Base-by-base conservation (phyloP, 1,140 invertebrate species). In the Diprion similis region DNA sequence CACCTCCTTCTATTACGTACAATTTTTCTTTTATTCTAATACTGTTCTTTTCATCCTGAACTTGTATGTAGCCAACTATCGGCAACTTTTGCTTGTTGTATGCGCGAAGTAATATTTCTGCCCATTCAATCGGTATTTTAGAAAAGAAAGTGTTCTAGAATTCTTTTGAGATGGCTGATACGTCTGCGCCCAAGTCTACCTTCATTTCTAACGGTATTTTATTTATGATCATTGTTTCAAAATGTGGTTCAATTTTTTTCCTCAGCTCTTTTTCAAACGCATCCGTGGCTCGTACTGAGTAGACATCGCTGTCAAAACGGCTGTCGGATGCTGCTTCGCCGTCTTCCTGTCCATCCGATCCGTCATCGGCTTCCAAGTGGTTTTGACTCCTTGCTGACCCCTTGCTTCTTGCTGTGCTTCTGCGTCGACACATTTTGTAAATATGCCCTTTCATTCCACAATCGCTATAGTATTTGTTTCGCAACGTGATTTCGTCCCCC, bases 1-100 rank as follows among this genome's bases (percentile, higher is more conserved):
- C 78, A 17, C 81, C 80, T 64, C 71, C 71, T 4, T 76, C 72
- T 48, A 81, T 76, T 9, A 83, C 75, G 17, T 73, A 70, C 13
- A 68, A 65, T 45, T 59, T 17, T 65, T 69, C 67, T 17, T 69
- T 70, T 37, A 24, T 73, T 70, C 11, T 68, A 1, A 46, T 73
- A 0, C 19, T 46, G 18, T 73, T 46, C 64, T 8, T 70, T n/a
- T 73, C 51, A 11, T 15, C 37, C n/a, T n/a, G n/a, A n/a, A 46
- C 65, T 1, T 6, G 70, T 45, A 65, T 17, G 9, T n/a, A 73
- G 65, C 15, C 65, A 73, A n/a, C n/a, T n/a, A n/a, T n/a, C n/a
- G n/a, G n/a, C 15, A 67, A 67, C 19, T 65, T n/a, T 2, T n/a
- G 45, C 19, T 73, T 73, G 17, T 73, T 17, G 19, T 73, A 73